Percentiles rank a stretch among this genome's conserved stretches.
phyloP scores from a whole-genome alignment of 2,797 vertebrate species.

The Gila robusta region DNA sequence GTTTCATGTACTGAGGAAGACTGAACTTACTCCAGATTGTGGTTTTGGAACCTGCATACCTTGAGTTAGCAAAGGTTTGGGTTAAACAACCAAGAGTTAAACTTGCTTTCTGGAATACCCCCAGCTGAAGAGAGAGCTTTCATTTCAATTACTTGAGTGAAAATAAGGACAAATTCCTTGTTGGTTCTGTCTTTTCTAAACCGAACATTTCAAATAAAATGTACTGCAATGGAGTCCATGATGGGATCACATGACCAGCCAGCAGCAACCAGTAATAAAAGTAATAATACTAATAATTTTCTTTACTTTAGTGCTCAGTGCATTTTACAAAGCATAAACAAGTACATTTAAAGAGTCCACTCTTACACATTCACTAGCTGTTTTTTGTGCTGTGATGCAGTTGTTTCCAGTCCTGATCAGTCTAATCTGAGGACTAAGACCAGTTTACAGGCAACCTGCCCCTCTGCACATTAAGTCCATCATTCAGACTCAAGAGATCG shows the following conservation, averaged over 20 bases:
- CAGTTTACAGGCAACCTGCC: constrained; percentile 1
- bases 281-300: neutral
- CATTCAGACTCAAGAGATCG: constrained; percentile 21
- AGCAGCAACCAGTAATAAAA: neutral
- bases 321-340: neutral
- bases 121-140: neutral
- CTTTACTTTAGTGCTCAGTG: neutral
- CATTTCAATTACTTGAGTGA: neutral
- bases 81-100: neutral
- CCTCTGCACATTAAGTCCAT: constrained; percentile 65
- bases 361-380: neutral
- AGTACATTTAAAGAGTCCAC: neutral
- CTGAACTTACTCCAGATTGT: too few relatives aligned
- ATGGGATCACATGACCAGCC: neutral
- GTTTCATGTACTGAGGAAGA: too few relatives aligned
- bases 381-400: neutral
- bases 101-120: neutral
- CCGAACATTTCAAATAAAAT: neutral
- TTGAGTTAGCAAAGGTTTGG: neutral
- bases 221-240: neutral
- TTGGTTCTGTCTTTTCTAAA: neutral
- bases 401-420: neutral
- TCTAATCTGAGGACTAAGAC: neutral
- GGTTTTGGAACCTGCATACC: too few relatives aligned
- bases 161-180: neutral